Evolutionary conservation across 2,888 invertebrate species (phyloP).

Genomic region (Drosophila cognata): DNA sequence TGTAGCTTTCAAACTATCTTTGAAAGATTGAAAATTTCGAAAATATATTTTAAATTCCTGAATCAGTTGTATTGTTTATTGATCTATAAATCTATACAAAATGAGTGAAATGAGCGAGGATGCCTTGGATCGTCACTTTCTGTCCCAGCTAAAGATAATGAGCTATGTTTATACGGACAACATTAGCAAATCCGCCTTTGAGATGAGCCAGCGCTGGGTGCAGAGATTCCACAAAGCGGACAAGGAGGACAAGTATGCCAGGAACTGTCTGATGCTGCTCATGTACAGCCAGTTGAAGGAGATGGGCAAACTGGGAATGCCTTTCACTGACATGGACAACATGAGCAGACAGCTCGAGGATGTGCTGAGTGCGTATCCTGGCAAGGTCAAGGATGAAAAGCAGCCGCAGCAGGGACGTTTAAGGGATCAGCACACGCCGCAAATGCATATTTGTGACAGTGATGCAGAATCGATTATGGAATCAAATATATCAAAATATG

Average conservation of each 20-base stretch:
- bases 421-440: neutral
- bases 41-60: conserved; percentile 9
- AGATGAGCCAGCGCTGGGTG: conserved; percentile 48
- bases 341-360: conserved; percentile 28
- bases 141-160: conserved; percentile 43
- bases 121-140: conserved; percentile 59
- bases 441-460: neutral
- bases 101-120: conserved; percentile 50
- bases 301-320: conserved; percentile 42
- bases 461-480: neutral
- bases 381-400: neutral
- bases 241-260: conserved; percentile 49
- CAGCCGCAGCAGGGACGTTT: neutral
- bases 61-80: neutral
- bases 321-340: conserved; percentile 45
- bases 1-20: neutral
- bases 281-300: conserved; percentile 54
- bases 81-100: neutral
- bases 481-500: neutral
- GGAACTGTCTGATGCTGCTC: conserved; percentile 66
- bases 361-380: conserved; percentile 46
- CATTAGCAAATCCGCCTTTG: conserved; percentile 9
- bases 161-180: conserved; percentile 10
- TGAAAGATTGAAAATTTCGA: neutral
- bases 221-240: conserved; percentile 29